Evolutionary conservation across 2,797 vertebrate genomes (phyloP).

Genomic region (Danio albolineatus): DNA sequence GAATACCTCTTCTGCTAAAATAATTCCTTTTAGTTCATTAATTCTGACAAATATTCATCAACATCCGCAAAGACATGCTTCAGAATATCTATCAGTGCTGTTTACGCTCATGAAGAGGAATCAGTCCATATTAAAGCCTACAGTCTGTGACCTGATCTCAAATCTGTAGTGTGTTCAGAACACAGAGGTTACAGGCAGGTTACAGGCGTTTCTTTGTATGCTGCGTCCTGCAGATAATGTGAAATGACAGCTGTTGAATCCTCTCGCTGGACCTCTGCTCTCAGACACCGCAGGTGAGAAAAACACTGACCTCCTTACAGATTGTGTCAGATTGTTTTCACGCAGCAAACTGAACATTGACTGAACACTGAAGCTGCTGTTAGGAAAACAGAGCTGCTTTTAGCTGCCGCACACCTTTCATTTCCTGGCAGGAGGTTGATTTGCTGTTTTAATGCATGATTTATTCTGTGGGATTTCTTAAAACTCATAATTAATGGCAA

Average conservation of each 20-base stretch:
- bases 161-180: background rate
- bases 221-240: constrained; percentile 27
- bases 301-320: constrained; percentile 28
- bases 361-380: constrained; percentile 9
- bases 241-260: constrained; percentile 36
- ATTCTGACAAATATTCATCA: background rate
- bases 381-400: constrained; percentile 29
- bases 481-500: background rate
- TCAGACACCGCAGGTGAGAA: constrained; percentile 25
- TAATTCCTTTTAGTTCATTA: no score
- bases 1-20: no score
- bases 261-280: constrained; percentile 30
- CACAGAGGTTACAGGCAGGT: constrained; percentile 4
- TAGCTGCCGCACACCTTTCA: background rate
- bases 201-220: constrained; percentile 18
- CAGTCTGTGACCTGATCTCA: background rate
- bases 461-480: background rate
- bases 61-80: background rate
- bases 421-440: background rate
- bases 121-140: background rate
- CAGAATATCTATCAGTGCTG: background rate
- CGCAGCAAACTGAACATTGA: constrained; percentile 8
- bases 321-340: constrained; percentile 50
- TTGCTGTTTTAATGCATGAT: constrained; percentile 1
- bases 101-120: background rate